Conservation (phyloP, 2,888 invertebrate species). For the Acrobasis repandana region DNA sequence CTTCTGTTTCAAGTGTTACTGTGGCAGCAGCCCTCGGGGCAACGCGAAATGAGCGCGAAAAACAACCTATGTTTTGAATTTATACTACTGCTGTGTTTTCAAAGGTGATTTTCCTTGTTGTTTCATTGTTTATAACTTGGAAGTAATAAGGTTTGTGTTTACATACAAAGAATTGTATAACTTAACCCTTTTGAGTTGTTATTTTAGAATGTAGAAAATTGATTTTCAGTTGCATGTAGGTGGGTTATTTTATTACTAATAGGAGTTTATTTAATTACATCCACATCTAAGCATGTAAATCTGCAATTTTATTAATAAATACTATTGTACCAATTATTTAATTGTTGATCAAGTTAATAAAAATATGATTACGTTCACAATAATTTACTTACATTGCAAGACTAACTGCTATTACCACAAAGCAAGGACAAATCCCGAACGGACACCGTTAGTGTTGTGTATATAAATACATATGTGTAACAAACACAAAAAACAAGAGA, state of each 20-base stretch:
- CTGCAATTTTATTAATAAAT: background rate
- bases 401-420: too few relatives aligned
- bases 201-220: background rate
- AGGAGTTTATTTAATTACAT: background rate
- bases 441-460: too few relatives aligned
- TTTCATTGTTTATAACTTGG: background rate
- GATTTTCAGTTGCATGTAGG: background rate
- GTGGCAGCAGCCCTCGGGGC: background rate
- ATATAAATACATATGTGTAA: too few relatives aligned
- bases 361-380: too few relatives aligned
- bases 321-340: too few relatives aligned
- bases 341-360: too few relatives aligned
- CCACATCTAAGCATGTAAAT: background rate
- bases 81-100: background rate
- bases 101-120: background rate
- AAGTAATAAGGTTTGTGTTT: background rate
- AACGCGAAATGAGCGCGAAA: slow-evolving; percentile 7
- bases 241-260: background rate
- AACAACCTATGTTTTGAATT: slow-evolving; percentile 5
- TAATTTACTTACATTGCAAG: too few relatives aligned
- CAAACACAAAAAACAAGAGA: too few relatives aligned
- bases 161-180: background rate
- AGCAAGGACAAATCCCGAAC: too few relatives aligned
- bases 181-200: background rate
- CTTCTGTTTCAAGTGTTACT: background rate